Evolutionary conservation across 2,888 invertebrate genomes (phyloP).

Genomic region (Prostheceraeus crozeri): DNA sequence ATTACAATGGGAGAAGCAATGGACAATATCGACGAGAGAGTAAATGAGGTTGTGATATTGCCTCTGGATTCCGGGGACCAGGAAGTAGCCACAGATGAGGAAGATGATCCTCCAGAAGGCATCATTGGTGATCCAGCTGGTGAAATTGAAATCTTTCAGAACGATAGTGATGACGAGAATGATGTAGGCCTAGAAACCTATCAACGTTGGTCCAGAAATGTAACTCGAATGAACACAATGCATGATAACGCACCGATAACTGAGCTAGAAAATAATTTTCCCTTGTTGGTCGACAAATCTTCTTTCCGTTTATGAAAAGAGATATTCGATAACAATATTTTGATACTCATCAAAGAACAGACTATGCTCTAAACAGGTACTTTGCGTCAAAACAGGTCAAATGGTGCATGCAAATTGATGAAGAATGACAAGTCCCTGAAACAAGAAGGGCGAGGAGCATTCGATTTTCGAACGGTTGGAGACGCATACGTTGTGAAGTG

Average conservation of each 20-base stretch:
- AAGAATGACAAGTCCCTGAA: too few relatives aligned
- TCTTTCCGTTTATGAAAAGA: background rate
- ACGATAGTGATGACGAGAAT: constrained; percentile 15
- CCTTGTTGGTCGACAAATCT: constrained; percentile 13
- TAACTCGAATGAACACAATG: constrained; percentile 1
- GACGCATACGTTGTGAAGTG: too few relatives aligned
- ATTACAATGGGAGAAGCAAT: constrained; percentile 20
- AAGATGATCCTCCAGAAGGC: constrained; percentile 11
- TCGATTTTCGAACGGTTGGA: too few relatives aligned
- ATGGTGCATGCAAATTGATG: too few relatives aligned
- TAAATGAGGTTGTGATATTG: constrained; percentile 1
- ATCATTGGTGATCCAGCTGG: constrained; percentile 3
- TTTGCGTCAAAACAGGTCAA: too few relatives aligned
- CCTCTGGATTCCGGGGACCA: constrained; percentile 11
- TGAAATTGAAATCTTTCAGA: constrained; percentile 5
- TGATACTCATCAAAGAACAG: constrained; percentile 6
- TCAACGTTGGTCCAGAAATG: constrained; percentile 18
- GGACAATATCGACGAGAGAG: constrained; percentile 9
- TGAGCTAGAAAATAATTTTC: constrained; percentile 13
- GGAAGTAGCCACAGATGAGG: constrained; percentile 5
- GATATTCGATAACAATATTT: background rate
- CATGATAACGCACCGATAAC: constrained; percentile 9
- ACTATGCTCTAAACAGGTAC: too few relatives aligned
- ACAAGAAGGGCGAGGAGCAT: too few relatives aligned
- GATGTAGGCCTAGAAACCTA: background rate